Evolutionary conservation across 2,797 vertebrate genomes (phyloP).

Genomic region (Myotis myotis): DNA sequence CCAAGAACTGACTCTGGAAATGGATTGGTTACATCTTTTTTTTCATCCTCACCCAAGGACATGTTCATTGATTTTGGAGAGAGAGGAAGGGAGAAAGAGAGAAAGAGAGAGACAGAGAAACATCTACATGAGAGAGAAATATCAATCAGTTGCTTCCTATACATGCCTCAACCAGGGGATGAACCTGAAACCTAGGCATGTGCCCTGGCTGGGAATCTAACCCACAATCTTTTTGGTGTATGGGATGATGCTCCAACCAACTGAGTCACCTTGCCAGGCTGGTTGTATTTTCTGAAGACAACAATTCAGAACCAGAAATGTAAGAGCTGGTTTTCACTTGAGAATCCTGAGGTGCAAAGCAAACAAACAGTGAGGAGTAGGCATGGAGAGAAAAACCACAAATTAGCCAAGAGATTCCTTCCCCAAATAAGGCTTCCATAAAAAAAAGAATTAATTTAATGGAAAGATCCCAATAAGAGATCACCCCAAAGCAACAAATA

Average conservation of each 20-base stretch:
- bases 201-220: not conserved
- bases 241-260: not conserved
- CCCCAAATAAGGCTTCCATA: not conserved
- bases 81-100: not conserved
- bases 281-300: not conserved
- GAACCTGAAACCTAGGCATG: not conserved
- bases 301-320: not conserved
- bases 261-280: not conserved
- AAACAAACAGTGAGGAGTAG: not conserved
- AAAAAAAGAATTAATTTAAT: conserved; percentile 31
- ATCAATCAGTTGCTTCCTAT: not conserved
- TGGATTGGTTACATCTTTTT: not conserved
- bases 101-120: not conserved
- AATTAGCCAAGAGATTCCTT: conserved; percentile 41
- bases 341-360: not conserved
- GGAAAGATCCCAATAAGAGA: conserved; percentile 34
- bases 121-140: not conserved
- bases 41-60: not conserved
- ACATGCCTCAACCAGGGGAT: not conserved
- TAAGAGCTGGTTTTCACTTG: not conserved
- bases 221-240: not conserved
- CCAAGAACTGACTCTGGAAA: not conserved
- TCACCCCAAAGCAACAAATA: conserved; percentile 46
- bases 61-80: not conserved
- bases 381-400: not conserved